Conservation (phyloP, 2,888 invertebrate genomes). For the Dorcus hopei region DNA sequence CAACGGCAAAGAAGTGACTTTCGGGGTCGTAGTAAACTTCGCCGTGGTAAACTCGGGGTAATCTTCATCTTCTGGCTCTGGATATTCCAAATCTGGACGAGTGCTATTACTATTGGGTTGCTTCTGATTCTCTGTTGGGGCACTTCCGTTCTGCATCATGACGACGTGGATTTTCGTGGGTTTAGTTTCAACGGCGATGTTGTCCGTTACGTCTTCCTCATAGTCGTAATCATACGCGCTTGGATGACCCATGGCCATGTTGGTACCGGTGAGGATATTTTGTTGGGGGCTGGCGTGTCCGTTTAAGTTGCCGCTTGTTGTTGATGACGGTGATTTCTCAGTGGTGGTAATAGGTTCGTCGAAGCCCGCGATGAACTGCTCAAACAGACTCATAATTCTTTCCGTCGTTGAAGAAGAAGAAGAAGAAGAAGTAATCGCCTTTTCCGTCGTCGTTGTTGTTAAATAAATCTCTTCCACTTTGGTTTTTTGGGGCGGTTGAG, state of each 20-base stretch:
- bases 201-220: constrained; percentile 34
- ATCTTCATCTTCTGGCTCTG: not conserved
- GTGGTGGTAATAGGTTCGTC: constrained; percentile 35
- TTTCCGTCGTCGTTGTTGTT: constrained; percentile 32
- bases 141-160: not conserved
- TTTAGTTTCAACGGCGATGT: constrained; percentile 38
- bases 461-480: constrained; percentile 32
- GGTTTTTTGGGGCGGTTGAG: constrained; percentile 16
- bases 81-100: not conserved
- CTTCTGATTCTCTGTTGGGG: not conserved
- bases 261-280: constrained; percentile 33
- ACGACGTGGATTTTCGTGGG: constrained; percentile 4
- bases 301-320: constrained; percentile 13
- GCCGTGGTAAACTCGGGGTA: not conserved
- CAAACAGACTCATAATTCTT: constrained; percentile 45
- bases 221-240: constrained; percentile 39
- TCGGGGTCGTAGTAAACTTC: constrained; percentile 15
- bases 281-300: constrained; percentile 29
- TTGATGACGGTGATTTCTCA: not conserved
- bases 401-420: constrained; percentile 42
- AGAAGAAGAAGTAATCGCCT: constrained; percentile 24
- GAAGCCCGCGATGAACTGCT: constrained; percentile 47
- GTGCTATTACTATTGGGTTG: too few species aligned
- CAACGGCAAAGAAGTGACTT: constrained; percentile 47
- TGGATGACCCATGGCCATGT: constrained; percentile 37